Percentiles rank a stretch among this genome's conserved stretches.
phyloP scores from a whole-genome alignment of 2,888 invertebrate species.

The Syritta pipiens region DNA sequence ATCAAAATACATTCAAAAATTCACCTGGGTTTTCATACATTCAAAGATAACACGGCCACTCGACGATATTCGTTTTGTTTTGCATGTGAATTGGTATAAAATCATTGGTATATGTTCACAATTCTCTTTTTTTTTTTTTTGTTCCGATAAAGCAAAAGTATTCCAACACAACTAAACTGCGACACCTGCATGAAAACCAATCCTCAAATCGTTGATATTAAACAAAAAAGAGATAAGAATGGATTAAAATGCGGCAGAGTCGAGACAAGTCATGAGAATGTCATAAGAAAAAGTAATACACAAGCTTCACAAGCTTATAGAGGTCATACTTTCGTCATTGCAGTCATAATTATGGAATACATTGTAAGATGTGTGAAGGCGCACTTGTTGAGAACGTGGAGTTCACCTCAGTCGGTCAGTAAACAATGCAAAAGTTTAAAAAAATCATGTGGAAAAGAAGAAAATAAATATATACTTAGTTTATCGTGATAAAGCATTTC shows the following conservation, averaged over 20 bases:
- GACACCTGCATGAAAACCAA: conserved; percentile 28
- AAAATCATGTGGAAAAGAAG: too few species aligned
- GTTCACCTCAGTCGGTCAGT: too few species aligned
- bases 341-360: too few species aligned
- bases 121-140: conserved; percentile 12
- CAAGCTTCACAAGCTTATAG: too few species aligned
- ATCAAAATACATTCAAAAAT: conserved; percentile 8
- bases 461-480: conserved; percentile 6
- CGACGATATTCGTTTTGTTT: background rate
- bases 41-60: background rate
- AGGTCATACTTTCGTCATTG: conserved; percentile 16
- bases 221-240: conserved; percentile 54
- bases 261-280: conserved; percentile 16
- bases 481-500: background rate
- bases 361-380: too few species aligned
- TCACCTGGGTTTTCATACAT: conserved; percentile 6
- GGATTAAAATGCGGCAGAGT: conserved; percentile 43
- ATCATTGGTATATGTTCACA: background rate
- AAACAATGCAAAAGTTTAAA: background rate
- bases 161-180: conserved; percentile 23
- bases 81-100: conserved; percentile 34
- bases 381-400: too few species aligned
- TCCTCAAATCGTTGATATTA: conserved; percentile 32
- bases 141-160: background rate
- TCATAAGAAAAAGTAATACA: too few species aligned